Base-by-base conservation (phyloP, 2,113 vertebrate genomes). In the Bubo blakistoni region DNA sequence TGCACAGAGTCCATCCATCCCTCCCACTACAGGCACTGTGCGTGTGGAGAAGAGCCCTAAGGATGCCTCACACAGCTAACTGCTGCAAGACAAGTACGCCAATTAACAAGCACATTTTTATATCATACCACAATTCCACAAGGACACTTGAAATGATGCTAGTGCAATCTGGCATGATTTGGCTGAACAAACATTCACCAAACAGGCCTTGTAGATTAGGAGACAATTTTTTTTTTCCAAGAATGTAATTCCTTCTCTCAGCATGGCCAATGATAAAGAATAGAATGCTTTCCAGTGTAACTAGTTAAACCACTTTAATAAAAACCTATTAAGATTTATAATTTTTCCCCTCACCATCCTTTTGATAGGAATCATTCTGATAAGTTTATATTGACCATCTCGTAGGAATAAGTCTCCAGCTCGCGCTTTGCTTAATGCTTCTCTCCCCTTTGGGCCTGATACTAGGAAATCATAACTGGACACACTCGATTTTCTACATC, bases 21-120 rank as follows among this genome's bases (percentile, higher is more conserved):
- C 51, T 52, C 62, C 32, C 42, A 6, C 46, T 10, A 9, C 4
- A 2, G 0, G n/a, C 18, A 13, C 0, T 9, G n/a, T 2, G 9
- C 4, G 38, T 55, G 10, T 1, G 0, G 36, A 51, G 27, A 17
- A 32, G 16, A 63, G 47, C 54, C 38, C 51, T 10, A 22, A 16
- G 80, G 79, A n/a, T 16, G 13, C 49, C 54, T 52, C 38, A 0
- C 10, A 52, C 7, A 19, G 27, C 49, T 12, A 17, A 9, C 13
- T 24, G n/a, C 21, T 74, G 49, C 62, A 59, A 29, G 49, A n/a
- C 10, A 40, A 57, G 59, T 32, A 47, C 0, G 1, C 7, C 18
- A 47, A 19, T 36, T 21, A 62, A 69, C 17, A 36, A 25, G 40
- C 15, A 32, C 7, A 5, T 42, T 59, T 83, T 54, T 44, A 9